Conservation (phyloP, 2,888 invertebrate genomes). For the Himalopsyche kuldschensis region DNA sequence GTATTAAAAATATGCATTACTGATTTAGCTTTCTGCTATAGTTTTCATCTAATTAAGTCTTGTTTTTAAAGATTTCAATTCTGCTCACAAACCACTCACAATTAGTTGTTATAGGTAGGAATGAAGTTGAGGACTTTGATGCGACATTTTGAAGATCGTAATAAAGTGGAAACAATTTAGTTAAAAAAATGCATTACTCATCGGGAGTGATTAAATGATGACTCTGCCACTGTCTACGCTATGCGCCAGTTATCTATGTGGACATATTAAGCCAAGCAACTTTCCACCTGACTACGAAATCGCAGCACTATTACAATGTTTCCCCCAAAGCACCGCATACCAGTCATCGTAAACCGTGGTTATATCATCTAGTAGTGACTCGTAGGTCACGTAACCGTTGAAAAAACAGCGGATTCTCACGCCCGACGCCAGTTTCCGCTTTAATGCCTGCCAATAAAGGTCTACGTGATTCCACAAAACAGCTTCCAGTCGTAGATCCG, state of each 20-base stretch:
- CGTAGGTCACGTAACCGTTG: background rate
- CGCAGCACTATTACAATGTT: background rate
- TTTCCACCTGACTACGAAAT: background rate
- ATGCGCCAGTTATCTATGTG: background rate
- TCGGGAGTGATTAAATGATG: too few relatives aligned
- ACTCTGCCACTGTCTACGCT: background rate
- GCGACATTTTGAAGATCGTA: too few relatives aligned
- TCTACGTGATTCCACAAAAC: slow-evolving; percentile 12
- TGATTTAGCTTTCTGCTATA: too few relatives aligned
- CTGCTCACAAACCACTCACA: too few relatives aligned
- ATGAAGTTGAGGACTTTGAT: too few relatives aligned
- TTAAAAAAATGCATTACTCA: too few relatives aligned
- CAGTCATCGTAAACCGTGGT: background rate
- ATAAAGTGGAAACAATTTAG: too few relatives aligned
- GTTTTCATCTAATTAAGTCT: too few relatives aligned
- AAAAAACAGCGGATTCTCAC: background rate
- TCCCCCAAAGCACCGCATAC: background rate
- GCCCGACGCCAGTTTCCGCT: background rate
- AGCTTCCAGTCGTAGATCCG: background rate
- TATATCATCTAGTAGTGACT: background rate
- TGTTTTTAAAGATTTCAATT: too few relatives aligned
- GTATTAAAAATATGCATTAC: too few relatives aligned
- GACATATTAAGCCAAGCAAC: background rate
- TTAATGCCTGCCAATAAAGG: slow-evolving; percentile 28
- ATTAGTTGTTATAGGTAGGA: too few relatives aligned